Evolutionary conservation across 2,113 vertebrate genomes (phyloP), one percentile per base, ranked within the genome.

Genomic region (Vicugna pacos): DNA sequence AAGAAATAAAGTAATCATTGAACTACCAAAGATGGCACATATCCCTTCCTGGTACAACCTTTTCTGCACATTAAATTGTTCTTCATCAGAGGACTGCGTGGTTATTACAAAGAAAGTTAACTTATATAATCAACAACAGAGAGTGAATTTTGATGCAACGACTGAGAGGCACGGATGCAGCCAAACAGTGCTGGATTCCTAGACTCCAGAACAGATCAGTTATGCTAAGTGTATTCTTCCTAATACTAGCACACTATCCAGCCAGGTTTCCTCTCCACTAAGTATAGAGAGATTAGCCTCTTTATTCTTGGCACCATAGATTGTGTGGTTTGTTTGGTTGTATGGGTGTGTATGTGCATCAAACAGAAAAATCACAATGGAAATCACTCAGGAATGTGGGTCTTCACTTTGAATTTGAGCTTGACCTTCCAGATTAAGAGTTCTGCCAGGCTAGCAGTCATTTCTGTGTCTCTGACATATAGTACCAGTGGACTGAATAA

Each of bases 171-270:
- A 35, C 13, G 83, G 69, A 14, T 32, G 11, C 32, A 67, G 20
- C 11, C 48, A n/a, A 70, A 35, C 9, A 62, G n/a, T 64, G 22
- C 17, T 50, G 0, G 14, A 20, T 54, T 64, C 9, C 26, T 35
- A 87, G 28, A 54, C 17, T 26, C 12, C 62, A 19, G 42, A 64
- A 22, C 12, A 30, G 2, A 54, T 35, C 76, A 12, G 17, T 30
- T 77, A 12, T 4, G 19, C 70, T 32, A 50, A 58, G 48, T 32
- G n/a, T 22, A 72, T 58, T 67, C 70, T 73, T 70, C 30, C 14
- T 26, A 22, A n/a, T 46, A 8, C 1, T 2, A 11, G 1, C 15
- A n/a, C 19, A 2, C 7, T 4, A 8, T 17, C 48, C 30, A 38
- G 56, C 22, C 26, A 19, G 16, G 12, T 35, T 42, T 81, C 90